Base-by-base conservation (phyloP, 2,113 vertebrate genomes). In the Vanacampus margaritifer region DNA sequence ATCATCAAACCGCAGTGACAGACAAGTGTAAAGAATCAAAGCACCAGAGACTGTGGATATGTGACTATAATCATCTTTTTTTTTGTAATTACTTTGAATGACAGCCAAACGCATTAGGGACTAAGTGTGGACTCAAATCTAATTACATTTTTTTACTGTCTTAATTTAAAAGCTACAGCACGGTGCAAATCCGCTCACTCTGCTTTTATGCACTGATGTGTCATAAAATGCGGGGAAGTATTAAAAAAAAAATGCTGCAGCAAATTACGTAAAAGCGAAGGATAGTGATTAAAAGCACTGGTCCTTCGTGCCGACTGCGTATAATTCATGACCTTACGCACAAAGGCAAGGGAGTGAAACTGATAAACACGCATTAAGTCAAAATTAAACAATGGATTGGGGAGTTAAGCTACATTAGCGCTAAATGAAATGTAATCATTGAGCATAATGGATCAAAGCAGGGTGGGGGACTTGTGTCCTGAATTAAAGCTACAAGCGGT, bases 131-230 rank as follows among this genome's bases (percentile, higher is more conserved):
- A 73, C 67, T 63, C 64, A 81, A 83, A 69, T 78, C 65, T 75
- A 78, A 81, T 85, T 79, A 79, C 60, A 16, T 64, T 81, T 83
- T 79, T 70, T 66, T 70, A 75, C 63, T 58, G 46, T 83, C 64
- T 77, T 67, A 73, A 82, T 74, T 82, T 78, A 75, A 9, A 32
- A 63, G 65, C 64, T 67, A n/a, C 48, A 6, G 43, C 67, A 65
- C 69, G 54, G 63, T 57, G 65, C 64, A 76, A 45, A 63, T 80
- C 60, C 26, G 37, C 37, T 62, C 12, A 23, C 67, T 67, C 57
- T 11, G 12, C 21, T 72, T 64, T 69, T 62, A 50, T 67, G 35
- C 45, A 76, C 48, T 50, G 58, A 67, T 43, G 35, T 68, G 64
- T 62, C 62, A 73, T 72, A 45, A 59, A 63, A 59, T 64, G 50